A percentile compares a stretch with the other conserved stretches of the same genome.
phyloP scores from a whole-genome alignment of 2,888 invertebrate genomes.

The Tetragnatha montana region DNA sequence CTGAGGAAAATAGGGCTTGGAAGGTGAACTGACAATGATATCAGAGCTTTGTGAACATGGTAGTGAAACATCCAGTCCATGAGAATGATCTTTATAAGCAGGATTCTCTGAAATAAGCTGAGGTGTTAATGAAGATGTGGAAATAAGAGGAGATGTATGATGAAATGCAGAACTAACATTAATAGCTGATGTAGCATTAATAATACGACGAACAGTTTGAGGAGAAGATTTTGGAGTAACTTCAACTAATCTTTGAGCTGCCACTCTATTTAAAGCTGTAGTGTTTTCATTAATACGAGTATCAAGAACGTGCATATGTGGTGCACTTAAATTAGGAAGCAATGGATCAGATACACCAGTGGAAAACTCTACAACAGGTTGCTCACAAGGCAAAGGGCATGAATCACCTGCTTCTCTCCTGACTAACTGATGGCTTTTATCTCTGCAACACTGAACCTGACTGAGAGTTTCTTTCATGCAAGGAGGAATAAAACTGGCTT shows the following conservation, averaged over 20 bases:
- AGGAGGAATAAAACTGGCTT: constrained; percentile 30
- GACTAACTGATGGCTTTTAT: constrained; percentile 8
- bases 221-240: constrained; percentile 53
- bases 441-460: constrained; percentile 29
- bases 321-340: constrained; percentile 23
- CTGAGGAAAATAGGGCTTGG: constrained; percentile 47
- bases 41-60: constrained; percentile 54
- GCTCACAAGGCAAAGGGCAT: constrained; percentile 26
- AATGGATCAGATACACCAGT: constrained; percentile 30
- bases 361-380: constrained; percentile 11
- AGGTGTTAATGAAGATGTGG: constrained; percentile 14
- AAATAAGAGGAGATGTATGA: constrained; percentile 34
- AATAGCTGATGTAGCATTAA: constrained; percentile 62
- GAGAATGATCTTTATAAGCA: constrained; percentile 44
- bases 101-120: constrained; percentile 39
- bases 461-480: constrained; percentile 26
- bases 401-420: constrained; percentile 30
- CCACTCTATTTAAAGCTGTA: constrained; percentile 42
- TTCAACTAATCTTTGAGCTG: constrained; percentile 34
- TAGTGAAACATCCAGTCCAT: constrained; percentile 48
- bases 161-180: constrained; percentile 51
- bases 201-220: constrained; percentile 57
- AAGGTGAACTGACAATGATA: constrained; percentile 54
- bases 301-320: constrained; percentile 55
- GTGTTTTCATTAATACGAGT: constrained; percentile 47